Percentiles rank a stretch among this genome's conserved stretches.
phyloP scores from a whole-genome alignment of 2,797 vertebrate species.

The Semaprochilodus insignis region DNA sequence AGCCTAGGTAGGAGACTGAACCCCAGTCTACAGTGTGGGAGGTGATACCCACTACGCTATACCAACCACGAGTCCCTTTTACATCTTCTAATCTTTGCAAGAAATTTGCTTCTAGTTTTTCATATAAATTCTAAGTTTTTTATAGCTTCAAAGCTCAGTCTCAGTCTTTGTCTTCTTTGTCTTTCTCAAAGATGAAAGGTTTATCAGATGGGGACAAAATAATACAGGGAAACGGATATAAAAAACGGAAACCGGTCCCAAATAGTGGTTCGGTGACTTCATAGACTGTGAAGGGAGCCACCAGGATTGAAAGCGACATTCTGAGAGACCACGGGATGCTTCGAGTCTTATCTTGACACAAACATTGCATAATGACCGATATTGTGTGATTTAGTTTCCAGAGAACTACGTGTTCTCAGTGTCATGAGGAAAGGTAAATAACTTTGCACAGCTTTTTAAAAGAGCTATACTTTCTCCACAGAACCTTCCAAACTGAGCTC shows the following conservation, averaged over 20 bases:
- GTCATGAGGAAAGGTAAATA: conserved; percentile 13
- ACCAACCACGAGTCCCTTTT: too few species aligned
- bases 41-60: too few species aligned
- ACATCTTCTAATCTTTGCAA: too few species aligned
- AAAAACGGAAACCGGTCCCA: conserved; percentile 17
- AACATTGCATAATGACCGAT: conserved; percentile 40
- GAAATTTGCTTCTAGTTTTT: too few species aligned
- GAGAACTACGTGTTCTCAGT: conserved; percentile 42
- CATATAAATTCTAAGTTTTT: too few species aligned
- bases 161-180: too few species aligned
- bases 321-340: conserved; percentile 38
- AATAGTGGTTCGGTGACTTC: conserved; percentile 39
- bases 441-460: conserved; percentile 21
- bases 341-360: conserved; percentile 48
- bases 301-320: conserved; percentile 41
- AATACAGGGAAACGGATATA: conserved; percentile 23
- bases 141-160: too few species aligned
- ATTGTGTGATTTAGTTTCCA: conserved; percentile 20
- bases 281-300: neutral
- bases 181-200: too few species aligned
- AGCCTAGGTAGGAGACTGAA: too few species aligned
- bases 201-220: neutral
- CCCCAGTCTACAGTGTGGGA: too few species aligned
- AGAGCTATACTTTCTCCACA: neutral
- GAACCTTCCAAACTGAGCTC: neutral